These are phyloP conservation scores for Drosophila baimaii DNA, from an alignment of 1,140 invertebrate genomes.

Conservation along the genomic window DNA sequence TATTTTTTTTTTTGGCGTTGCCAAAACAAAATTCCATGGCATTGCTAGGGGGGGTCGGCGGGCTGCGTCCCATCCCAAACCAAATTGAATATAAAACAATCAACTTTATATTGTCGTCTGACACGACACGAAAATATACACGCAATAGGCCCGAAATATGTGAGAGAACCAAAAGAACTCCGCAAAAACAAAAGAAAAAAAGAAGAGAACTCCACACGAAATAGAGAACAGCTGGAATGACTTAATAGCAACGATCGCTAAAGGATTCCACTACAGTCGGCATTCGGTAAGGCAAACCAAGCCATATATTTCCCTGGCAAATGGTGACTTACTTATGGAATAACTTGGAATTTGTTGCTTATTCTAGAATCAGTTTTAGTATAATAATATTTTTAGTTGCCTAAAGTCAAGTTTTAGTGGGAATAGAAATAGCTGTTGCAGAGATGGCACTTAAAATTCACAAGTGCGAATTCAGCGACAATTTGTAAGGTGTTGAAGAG, in stretches of 20 bases:
- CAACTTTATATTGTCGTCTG: constrained; percentile 77
- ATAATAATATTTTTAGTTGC: too few relatives aligned
- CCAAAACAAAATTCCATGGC: constrained; percentile 73
- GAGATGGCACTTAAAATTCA: not conserved
- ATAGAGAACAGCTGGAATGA: constrained; percentile 28
- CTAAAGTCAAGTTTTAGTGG: not conserved
- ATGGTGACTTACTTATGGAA: not conserved
- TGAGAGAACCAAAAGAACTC: not conserved
- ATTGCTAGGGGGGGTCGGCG: constrained; percentile 34
- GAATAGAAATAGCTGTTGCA: not conserved
- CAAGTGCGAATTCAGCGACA: not conserved
- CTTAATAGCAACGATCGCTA: constrained; percentile 26
- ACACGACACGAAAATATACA: constrained; percentile 59
- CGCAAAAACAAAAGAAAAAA: not conserved
- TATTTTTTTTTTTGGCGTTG: constrained; percentile 55
- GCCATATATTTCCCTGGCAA: not conserved
- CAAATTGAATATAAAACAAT: constrained; percentile 78
- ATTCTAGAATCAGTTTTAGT: too few relatives aligned
- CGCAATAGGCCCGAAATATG: constrained; percentile 9
- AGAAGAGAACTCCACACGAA: constrained; percentile 18
- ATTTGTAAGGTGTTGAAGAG: not conserved
- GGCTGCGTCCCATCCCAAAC: constrained; percentile 25
- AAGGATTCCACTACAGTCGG: constrained; percentile 7
- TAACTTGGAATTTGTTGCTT: not conserved
- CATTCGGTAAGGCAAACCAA: not conserved